Conservation (phyloP, 2,888 invertebrate species). For the Eristalis intricaria region DNA sequence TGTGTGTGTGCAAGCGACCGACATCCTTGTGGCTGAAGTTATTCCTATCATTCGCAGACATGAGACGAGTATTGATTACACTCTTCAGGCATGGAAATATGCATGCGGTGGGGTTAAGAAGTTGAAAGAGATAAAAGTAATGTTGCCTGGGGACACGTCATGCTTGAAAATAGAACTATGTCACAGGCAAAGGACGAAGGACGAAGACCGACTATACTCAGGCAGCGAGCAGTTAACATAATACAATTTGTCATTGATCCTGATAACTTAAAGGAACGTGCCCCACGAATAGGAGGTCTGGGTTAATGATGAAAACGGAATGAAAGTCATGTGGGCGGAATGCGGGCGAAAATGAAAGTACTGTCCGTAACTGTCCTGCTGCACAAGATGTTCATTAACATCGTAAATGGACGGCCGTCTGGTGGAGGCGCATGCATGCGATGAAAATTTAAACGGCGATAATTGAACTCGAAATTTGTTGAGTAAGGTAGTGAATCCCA, state of each 20-base stretch:
- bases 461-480: too few relatives aligned
- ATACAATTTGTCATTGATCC: slow-evolving; percentile 26
- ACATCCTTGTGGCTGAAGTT: slow-evolving; percentile 62
- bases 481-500: too few relatives aligned
- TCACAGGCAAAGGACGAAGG: slow-evolving; percentile 38
- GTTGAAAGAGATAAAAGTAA: slow-evolving; percentile 67
- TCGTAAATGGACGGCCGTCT: too few relatives aligned
- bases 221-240: slow-evolving; percentile 46
- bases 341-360: too few relatives aligned
- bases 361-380: too few relatives aligned
- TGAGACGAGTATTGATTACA: slow-evolving; percentile 69
- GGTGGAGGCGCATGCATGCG: too few relatives aligned
- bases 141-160: slow-evolving; percentile 56
- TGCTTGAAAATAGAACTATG: slow-evolving; percentile 66
- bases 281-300: slow-evolving; percentile 4
- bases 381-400: too few relatives aligned
- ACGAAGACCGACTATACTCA: slow-evolving; percentile 26
- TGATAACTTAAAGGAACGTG: slow-evolving; percentile 10
- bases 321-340: not conserved
- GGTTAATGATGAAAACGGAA: slow-evolving; percentile 10
- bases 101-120: slow-evolving; percentile 54
- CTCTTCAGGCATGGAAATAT: slow-evolving; percentile 40
- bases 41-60: slow-evolving; percentile 64
- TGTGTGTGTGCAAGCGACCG: slow-evolving; percentile 27
- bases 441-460: too few relatives aligned